phyloP scores from a whole-genome alignment of 2,797 vertebrate species.

The Limnodromus scolopaceus region DNA sequence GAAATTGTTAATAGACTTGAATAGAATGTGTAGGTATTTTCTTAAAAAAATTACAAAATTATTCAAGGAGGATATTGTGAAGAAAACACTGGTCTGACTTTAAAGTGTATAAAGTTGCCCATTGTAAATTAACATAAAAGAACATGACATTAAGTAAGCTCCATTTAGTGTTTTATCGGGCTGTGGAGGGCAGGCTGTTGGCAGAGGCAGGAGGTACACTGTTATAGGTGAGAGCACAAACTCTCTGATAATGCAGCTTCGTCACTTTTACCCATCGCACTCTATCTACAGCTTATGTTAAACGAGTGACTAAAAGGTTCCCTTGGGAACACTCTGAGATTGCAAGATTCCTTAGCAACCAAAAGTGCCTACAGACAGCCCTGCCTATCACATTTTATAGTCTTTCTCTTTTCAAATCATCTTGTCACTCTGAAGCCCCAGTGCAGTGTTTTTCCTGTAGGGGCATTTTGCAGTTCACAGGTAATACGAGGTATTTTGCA shows the following conservation, averaged over 20 bases:
- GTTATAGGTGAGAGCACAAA: conserved; percentile 5
- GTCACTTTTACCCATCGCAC: not conserved
- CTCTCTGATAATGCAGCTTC: not conserved
- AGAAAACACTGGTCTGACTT: not conserved
- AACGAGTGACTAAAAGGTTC: conserved; percentile 47
- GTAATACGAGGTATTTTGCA: not conserved
- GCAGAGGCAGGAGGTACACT: not conserved
- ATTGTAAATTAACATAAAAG: not conserved
- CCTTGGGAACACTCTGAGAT: not conserved
- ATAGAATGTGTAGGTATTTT: not conserved
- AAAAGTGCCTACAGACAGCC: conserved; percentile 27
- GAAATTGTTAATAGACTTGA: not conserved
- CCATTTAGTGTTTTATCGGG: conserved; percentile 1
- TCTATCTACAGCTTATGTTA: conserved; percentile 36
- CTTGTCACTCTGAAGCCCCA: not conserved
- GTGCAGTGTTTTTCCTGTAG: conserved; percentile 8
- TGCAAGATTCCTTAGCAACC: conserved; percentile 39
- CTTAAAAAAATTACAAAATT: not conserved
- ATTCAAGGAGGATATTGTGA: not conserved
- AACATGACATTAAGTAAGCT: conserved; percentile 14
- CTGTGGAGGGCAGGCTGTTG: not conserved
- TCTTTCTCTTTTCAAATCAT: not conserved
- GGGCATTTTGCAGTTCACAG: conserved; percentile 47
- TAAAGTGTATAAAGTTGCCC: not conserved
- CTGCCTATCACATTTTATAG: conserved; percentile 30